Evolutionary conservation across 2,888 invertebrate species (phyloP).

Genomic region (Callyntrura sp.): DNA sequence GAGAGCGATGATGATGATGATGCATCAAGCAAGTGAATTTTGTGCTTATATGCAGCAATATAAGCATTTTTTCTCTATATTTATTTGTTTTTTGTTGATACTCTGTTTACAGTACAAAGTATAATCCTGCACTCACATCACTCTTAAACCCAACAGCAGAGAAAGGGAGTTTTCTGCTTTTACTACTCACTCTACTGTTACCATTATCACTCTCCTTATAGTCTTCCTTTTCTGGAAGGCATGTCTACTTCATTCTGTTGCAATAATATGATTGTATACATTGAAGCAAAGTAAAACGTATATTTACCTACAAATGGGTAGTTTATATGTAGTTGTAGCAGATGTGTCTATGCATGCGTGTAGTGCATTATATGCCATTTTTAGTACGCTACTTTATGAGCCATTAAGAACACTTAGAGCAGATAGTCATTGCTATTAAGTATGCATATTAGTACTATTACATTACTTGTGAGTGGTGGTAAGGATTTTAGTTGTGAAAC

Average conservation of each 20-base stretch:
- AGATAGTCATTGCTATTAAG: conserved; percentile 62
- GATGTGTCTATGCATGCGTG: conserved; percentile 5
- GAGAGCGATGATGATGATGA: conserved; percentile 3
- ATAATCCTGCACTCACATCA: not conserved
- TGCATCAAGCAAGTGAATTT: conserved; percentile 1
- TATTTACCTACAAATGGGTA: not conserved
- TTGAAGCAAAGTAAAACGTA: not conserved
- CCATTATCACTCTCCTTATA: not conserved
- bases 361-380: conserved; percentile 61
- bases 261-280: not conserved
- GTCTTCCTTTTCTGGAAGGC: not conserved
- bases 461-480: not conserved
- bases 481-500: not conserved
- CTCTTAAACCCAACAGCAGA: not conserved
- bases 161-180: not conserved
- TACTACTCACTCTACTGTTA: not conserved
- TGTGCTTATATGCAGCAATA: not conserved
- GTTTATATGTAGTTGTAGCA: not conserved
- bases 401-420: conserved; percentile 74
- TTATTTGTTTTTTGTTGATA: not conserved
- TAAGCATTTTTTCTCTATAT: not conserved
- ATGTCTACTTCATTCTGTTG: not conserved
- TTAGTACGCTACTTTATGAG: conserved; percentile 80
- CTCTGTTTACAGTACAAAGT: not conserved
- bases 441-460: not conserved